phyloP scores from a whole-genome alignment of 1,140 invertebrate genomes.

The Eumeta japonica region DNA sequence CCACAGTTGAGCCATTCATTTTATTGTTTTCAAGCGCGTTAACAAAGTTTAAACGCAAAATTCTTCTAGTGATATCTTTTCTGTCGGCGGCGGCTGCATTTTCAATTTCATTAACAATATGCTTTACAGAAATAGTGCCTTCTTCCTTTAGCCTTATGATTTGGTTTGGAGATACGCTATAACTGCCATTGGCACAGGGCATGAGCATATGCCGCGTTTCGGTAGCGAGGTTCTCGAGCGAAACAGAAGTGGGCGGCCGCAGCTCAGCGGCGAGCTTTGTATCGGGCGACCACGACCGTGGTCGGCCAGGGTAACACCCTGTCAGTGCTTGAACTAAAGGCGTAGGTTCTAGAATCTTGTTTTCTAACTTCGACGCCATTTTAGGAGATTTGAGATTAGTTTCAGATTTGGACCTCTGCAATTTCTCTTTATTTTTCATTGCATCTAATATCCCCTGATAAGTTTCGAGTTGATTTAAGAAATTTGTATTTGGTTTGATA shows the following conservation, averaged over 20 bases:
- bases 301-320: slow-evolving; percentile 58
- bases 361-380: slow-evolving; percentile 47
- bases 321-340: slow-evolving; percentile 59
- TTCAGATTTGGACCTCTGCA: slow-evolving; percentile 89
- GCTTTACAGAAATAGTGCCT: slow-evolving; percentile 59
- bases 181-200: slow-evolving; percentile 81
- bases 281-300: slow-evolving; percentile 82
- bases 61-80: slow-evolving; percentile 50
- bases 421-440: slow-evolving; percentile 92
- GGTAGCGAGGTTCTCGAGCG: slow-evolving; percentile 64
- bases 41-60: slow-evolving; percentile 64
- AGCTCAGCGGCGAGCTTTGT: slow-evolving; percentile 61
- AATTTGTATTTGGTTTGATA: slow-evolving; percentile 94
- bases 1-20: slow-evolving; percentile 15
- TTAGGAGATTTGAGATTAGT: slow-evolving; percentile 81
- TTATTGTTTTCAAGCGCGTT: slow-evolving; percentile 18
- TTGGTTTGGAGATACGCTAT: slow-evolving; percentile 87
- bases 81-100: slow-evolving; percentile 31
- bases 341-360: slow-evolving; percentile 57
- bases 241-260: slow-evolving; percentile 59
- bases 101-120: slow-evolving; percentile 68
- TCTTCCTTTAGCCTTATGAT: slow-evolving; percentile 72
- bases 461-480: slow-evolving; percentile 90
- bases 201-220: slow-evolving; percentile 75
- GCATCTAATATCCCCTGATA: slow-evolving; percentile 95